Base-by-base conservation (phyloP, 1,140 invertebrate genomes). In the Acromyrmex charruanus region DNA sequence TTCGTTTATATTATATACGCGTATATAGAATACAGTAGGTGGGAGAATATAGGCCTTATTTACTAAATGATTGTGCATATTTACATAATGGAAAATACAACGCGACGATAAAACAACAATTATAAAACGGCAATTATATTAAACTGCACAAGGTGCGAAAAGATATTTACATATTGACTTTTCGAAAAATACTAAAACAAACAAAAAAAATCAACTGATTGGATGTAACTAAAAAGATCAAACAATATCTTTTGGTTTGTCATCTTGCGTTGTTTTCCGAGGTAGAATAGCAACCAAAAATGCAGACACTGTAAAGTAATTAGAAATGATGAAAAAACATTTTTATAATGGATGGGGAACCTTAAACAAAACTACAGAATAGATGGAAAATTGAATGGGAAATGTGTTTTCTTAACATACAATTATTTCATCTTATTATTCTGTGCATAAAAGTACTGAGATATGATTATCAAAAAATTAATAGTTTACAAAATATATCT, bases 251-350 rank as follows among this genome's bases (percentile, higher is more conserved):
- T 89, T 86, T 0, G 71, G 14, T 82, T 87, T 89, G 10, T 90
- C 44, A 0, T 55, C 59, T 21, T 69, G 14, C 0, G 63, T 25
- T 0, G 71, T 74, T 66, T 92, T 91, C 5, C 77, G 66, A 0
- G 93, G 93, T 71, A 94, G 65, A 63, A 93, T 44, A 51, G 69
- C 21, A 16, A 93, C 89, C 55, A 93, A 14, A 16, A 92, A 65
- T 2, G 93, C 89, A 31, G 91, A 93, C 7, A 90, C 93, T 94
- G 31, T 90, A 85, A 65, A 80, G 72, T 10, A 69, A 79, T 25
- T 28, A 18, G 4, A 49, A 44, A 66, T 44, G 0, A 44, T 49
- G 18, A 72, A 53, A 80, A 65, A 74, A 39, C 61, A 44, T 79
- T 71, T 66, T 28, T 14, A 58, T 80, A 44, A 81, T 21, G n/a